Base-by-base conservation (phyloP, 2,113 vertebrate species). In the Chunga burmeisteri region DNA sequence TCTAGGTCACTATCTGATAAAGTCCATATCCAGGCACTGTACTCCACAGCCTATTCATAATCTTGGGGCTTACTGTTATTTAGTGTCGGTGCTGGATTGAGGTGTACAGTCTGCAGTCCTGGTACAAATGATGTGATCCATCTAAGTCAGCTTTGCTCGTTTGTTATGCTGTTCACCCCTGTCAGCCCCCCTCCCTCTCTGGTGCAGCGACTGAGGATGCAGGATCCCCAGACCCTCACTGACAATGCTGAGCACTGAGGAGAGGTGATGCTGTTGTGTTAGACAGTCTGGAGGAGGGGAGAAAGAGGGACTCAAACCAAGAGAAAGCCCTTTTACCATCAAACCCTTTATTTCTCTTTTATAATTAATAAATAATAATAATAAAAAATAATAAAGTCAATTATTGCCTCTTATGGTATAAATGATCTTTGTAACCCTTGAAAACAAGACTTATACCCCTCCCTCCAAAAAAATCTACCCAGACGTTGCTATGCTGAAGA, bases 101-200 rank as follows among this genome's bases (percentile, higher is more conserved):
- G 58, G 42, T 65, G 82, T 81, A 67, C 42, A 40, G 68, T 63
- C 85, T 91, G 61, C 59, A 36, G 78, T 10, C 38, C 94, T 75
- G 81, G 78, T 88, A 91, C 85, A 79, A 80, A 53, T 2, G 2
- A 66, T 82, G 82, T 4, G 52, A 95, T 94, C 93, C 94, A 80
- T 94, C 94, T 95, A 34, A 20, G 22, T 86, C 91, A 52, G 55
- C 63, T 93, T 94, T 86, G 86, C 70, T 95, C 91, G 94, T 82
- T 80, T 16, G 5, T 53, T 38, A 2, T 25, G 50, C 86, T 82
- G 80, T 9, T 66, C 63, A 20, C 63, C 71, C 77, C 71, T 18
- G 11, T 5, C 13, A 8, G 16, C 23, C 22, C 50, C 46, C 46
- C 77, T 27, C 70, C 32, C 40, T 30, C 68, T 59, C 44, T 8